These are phyloP conservation scores for Hydrolagus affinis DNA, from an alignment of 2,113 vertebrate species.

Conservation along the genomic window DNA sequence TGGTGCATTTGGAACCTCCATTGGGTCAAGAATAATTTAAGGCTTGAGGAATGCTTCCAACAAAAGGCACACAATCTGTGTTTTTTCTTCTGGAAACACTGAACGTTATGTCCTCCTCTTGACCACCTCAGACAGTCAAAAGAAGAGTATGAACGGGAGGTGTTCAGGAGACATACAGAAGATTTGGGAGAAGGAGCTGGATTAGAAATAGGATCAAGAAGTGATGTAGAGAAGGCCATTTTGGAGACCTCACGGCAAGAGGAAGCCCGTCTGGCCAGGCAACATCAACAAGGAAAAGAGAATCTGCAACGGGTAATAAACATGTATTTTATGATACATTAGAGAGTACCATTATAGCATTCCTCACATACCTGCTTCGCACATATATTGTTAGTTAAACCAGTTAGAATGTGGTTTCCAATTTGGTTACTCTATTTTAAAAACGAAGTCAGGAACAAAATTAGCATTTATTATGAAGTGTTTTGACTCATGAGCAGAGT, in stretches of 20 bases:
- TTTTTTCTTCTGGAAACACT: background rate
- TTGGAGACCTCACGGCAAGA: constrained; percentile 34
- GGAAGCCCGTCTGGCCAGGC: constrained; percentile 32
- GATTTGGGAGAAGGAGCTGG: constrained; percentile 47
- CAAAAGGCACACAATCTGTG: background rate
- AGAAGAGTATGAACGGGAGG: constrained; percentile 82
- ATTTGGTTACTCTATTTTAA: too few relatives aligned
- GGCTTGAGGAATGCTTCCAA: constrained; percentile 35
- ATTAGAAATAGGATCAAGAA: constrained; percentile 38
- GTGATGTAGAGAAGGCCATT: constrained; percentile 40
- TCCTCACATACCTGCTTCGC: too few relatives aligned
- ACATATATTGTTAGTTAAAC: too few relatives aligned
- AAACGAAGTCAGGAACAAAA: too few relatives aligned
- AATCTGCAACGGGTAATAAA: constrained; percentile 42
- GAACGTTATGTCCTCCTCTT: constrained; percentile 32
- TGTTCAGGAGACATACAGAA: constrained; percentile 44
- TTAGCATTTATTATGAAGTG: too few relatives aligned
- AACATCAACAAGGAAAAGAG: constrained; percentile 34
- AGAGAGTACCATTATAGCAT: too few relatives aligned
- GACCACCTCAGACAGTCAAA: constrained; percentile 75
- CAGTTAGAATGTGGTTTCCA: too few relatives aligned
- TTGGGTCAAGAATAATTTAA: too few relatives aligned
- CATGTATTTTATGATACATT: background rate
- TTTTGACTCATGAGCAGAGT: too few relatives aligned
- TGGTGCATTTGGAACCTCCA: too few relatives aligned